Conservation (phyloP, 2,797 vertebrate genomes). For the Dermochelys coriacea region DNA sequence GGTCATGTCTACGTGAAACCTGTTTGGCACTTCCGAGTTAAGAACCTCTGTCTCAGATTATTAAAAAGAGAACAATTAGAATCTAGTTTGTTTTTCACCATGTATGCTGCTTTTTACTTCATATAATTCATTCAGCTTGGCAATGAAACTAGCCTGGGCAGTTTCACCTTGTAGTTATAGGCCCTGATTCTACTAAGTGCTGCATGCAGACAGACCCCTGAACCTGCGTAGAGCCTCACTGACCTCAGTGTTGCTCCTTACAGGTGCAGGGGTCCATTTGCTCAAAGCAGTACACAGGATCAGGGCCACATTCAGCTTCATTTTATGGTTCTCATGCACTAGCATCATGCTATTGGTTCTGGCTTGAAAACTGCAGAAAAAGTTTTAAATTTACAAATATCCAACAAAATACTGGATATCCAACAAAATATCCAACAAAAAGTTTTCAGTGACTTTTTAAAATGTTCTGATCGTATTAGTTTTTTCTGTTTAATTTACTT, state of each 20-base stretch:
- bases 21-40: not conserved
- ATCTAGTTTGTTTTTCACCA: not conserved
- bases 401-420: not conserved
- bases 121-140: not conserved
- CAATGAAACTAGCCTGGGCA: not conserved
- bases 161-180: conserved; percentile 1
- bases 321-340: conserved; percentile 25
- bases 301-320: conserved; percentile 19
- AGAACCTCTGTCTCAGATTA: conserved; percentile 1
- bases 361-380: conserved; percentile 25
- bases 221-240: conserved; percentile 5
- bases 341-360: conserved; percentile 8
- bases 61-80: not conserved
- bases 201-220: not conserved
- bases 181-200: not conserved
- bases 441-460: not conserved
- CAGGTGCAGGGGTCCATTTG: not conserved
- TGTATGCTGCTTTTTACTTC: not conserved
- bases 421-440: not conserved
- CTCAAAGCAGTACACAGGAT: conserved; percentile 1
- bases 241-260: conserved; percentile 45
- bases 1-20: fast-evolving
- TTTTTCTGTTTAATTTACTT: conserved; percentile 12
- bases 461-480: not conserved
- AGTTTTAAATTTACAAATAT: not conserved